Conservation (phyloP, 2,113 vertebrate species). For the Numenius arquata region DNA sequence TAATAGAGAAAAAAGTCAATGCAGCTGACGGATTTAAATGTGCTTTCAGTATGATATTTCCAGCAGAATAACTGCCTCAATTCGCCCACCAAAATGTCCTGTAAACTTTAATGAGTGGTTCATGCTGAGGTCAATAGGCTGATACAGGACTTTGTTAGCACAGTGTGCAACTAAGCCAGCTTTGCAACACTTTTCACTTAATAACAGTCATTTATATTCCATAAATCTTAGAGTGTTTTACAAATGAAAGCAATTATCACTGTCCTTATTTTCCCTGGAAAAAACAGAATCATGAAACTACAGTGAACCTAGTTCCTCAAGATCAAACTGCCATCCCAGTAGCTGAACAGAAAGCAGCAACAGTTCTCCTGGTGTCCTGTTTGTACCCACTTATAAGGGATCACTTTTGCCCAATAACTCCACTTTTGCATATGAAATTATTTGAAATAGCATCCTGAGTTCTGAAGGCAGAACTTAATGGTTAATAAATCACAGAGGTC, state of each 20-base stretch:
- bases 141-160: not conserved
- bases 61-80: not conserved
- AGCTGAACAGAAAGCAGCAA: not conserved
- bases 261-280: constrained; percentile 18
- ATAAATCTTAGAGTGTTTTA: constrained; percentile 30
- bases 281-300: not conserved
- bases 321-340: not conserved
- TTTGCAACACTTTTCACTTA: constrained; percentile 37
- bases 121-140: constrained; percentile 1
- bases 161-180: not conserved
- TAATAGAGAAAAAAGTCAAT: not conserved
- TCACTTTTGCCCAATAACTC: not conserved
- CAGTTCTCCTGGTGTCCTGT: not conserved
- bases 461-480: not conserved
- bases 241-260: constrained; percentile 32
- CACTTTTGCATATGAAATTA: not conserved
- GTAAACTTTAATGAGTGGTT: constrained; percentile 40
- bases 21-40: not conserved
- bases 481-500: not conserved
- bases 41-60: not conserved
- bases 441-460: not conserved
- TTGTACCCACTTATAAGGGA: not conserved
- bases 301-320: not conserved
- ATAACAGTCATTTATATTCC: not conserved
- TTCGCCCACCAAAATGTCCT: constrained; percentile 4